Base-by-base conservation (phyloP, 2,797 vertebrate species). In the Emydoidea blandingii region DNA sequence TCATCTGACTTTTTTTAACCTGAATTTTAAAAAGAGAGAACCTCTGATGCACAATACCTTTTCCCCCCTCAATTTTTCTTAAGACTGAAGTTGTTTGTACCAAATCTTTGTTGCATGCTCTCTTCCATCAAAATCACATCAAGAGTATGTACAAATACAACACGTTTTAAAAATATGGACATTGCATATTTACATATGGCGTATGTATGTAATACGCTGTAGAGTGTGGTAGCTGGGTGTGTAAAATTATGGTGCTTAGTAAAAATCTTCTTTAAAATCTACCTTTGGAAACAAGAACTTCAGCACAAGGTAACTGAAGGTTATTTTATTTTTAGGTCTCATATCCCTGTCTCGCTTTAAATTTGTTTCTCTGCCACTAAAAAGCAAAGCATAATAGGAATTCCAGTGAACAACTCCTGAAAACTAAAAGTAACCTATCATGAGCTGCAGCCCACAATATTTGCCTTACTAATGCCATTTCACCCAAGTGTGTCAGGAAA, bases 291-390 rank as follows among this genome's bases (percentile, higher is more conserved):
- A n/a, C 3, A 41, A 89, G 90, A 83, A 88, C 29, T 31, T 85
- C 41, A 54, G 65, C 47, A 53, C 44, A 85, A 91, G 65, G 78
- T 59, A 83, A 83, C 50, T 31, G 65, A 74, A 91, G 41, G 44
- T 82, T 81, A 25, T 88, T 89, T 91, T 91, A 65, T 85, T 9
- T 91, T 94, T 86, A 8, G 18, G 21, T 86, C n/a, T 88, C n/a
- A 86, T 62, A 41, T 14, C 3, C 72, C 44, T 85, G 3, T 8
- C 27, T 91, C 83, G 25, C 34, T 81, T 93, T 5, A 31, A 76
- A 76, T 47, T 25, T 25, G 31, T 31, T 85, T 91, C n/a, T 59
- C 68, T 52, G 16, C 54, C 86, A 59, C 68, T 91, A 72, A 88
- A 87, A 50, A 89, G 52, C 14, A 54, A 92, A 90, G 31, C 3